Evolutionary conservation across 2,888 invertebrate genomes (phyloP), one percentile per base, ranked within the genome.

Genomic region (Chelonus formosanus): DNA sequence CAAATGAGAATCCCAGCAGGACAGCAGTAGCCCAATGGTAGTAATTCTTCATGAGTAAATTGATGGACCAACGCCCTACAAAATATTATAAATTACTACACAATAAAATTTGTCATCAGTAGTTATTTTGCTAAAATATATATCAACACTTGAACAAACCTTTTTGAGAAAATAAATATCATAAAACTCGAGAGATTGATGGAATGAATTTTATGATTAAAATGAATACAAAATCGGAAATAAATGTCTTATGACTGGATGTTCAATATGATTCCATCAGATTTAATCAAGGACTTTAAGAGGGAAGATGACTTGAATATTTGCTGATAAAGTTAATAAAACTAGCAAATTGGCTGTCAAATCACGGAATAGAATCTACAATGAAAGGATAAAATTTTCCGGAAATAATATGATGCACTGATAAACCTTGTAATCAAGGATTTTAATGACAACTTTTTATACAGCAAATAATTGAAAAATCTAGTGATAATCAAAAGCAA

Each of bases 321-420:
- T 40, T 40, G 40, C 40, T 40, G 40, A 40, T 2, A 40, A 40
- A 40, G 1, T 2, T 6, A 40, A 40, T 40, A 40, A 40, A 2
- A 40, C 40, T 6, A 6, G 40, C 6, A 40, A 40, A 65, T 65
- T 60, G 55, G 53, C 40, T 60, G 53, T 59, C 65, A 65, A 40
- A 57, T 64, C 63, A 64, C 65, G 65, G 59, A 54, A 65, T 59
- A 59, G 40, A 40, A 4, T 40, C 40, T 2, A 40, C 40, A 47
- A 58, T 58, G 47, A 58, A 58, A 45, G 32, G 44, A 44, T 58
- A 35, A 34, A 10, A 35, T 31, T 45, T 45, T 45, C 35, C 32
- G 31, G 31, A 31, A 57, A 44, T 6, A 34, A 5, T 55, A 3
- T n/a, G 34, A 53, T 34, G 32, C 35, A 34, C 35, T 8, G 35